Evolutionary conservation across 2,888 invertebrate species (phyloP).

Genomic region (Nesidiocoris tenuis): DNA sequence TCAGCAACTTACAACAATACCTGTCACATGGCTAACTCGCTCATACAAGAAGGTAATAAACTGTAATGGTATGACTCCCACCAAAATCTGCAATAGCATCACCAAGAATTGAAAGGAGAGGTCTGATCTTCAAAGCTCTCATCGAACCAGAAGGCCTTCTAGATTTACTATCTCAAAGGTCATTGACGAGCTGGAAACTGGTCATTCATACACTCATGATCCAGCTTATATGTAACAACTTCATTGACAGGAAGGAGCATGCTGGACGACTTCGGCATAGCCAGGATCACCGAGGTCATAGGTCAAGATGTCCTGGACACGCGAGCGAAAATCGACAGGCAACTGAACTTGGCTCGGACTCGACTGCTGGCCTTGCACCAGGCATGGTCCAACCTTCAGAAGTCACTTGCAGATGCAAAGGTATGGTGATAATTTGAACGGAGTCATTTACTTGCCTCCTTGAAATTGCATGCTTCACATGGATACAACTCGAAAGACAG

Average conservation of each 20-base stretch:
- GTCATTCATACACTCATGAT: no score
- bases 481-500: no score
- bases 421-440: constrained; percentile 46
- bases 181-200: no score
- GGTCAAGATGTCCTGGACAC: constrained; percentile 66
- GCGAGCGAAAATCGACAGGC: constrained; percentile 60
- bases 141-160: no score
- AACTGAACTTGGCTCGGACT: constrained; percentile 61
- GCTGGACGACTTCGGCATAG: constrained; percentile 51
- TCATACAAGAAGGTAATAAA: constrained; percentile 46
- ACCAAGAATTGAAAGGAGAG: no score
- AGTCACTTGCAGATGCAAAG: constrained; percentile 62
- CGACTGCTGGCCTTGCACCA: constrained; percentile 61
- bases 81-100: no score
- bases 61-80: no score
- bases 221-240: no score
- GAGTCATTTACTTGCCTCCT: no score
- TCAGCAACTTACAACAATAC: constrained; percentile 47
- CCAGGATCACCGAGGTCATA: constrained; percentile 53
- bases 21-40: constrained; percentile 43
- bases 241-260: constrained; percentile 56
- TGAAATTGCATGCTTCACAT: no score
- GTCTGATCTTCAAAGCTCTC: no score
- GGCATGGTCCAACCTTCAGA: constrained; percentile 63
- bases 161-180: no score